A percentile compares a stretch with the other conserved stretches of the same genome.
phyloP scores from a whole-genome alignment of 1,140 invertebrate genomes.

The Drosophila repletoides region DNA sequence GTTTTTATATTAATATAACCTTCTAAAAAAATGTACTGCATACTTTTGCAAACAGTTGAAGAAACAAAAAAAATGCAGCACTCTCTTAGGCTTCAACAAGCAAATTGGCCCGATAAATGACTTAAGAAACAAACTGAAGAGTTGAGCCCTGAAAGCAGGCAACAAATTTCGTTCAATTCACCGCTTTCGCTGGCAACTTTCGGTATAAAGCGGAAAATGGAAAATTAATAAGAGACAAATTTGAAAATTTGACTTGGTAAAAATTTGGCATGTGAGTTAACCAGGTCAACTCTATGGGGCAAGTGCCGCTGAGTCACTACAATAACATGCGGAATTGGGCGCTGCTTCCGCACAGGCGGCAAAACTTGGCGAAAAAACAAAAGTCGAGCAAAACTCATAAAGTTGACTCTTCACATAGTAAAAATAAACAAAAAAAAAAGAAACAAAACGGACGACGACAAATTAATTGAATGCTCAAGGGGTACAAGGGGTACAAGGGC shows the following conservation, averaged over 20 bases:
- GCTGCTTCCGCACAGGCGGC: conserved; percentile 41
- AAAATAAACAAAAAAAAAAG: too few species aligned
- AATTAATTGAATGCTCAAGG: conserved; percentile 56
- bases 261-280: conserved; percentile 7
- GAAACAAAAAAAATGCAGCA: conserved; percentile 3
- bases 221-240: neutral
- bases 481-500: neutral
- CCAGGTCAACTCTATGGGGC: conserved; percentile 13
- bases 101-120: conserved; percentile 56
- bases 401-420: conserved; percentile 23
- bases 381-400: conserved; percentile 30
- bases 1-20: neutral
- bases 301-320: conserved; percentile 9
- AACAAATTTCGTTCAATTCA: neutral
- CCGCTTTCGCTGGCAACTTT: neutral
- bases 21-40: conserved; percentile 4
- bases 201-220: neutral
- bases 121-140: conserved; percentile 52
- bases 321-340: conserved; percentile 9
- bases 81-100: conserved; percentile 22
- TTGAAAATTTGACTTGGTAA: too few species aligned
- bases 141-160: neutral
- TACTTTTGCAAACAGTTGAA: conserved; percentile 18
- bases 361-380: too few species aligned
- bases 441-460: conserved; percentile 28